Evolutionary conservation across 2,113 vertebrate genomes (phyloP).

Genomic region (Mixornis gularis): DNA sequence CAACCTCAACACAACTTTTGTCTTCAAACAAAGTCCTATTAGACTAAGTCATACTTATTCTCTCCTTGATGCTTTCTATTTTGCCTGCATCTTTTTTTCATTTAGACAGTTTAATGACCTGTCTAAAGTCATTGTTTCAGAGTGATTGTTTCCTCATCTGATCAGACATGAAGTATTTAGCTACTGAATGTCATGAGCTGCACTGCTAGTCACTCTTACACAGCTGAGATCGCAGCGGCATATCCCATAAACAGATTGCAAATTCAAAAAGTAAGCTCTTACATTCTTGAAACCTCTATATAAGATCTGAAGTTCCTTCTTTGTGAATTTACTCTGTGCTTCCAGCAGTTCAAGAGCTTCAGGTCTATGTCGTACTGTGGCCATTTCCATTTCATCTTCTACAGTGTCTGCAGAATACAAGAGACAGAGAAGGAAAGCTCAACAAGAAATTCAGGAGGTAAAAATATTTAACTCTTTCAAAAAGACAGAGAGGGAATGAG

Average conservation of each 20-base stretch:
- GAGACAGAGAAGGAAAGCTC: constrained; percentile 23
- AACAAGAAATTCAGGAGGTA: background rate
- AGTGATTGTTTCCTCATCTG: background rate
- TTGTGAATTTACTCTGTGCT: constrained; percentile 93
- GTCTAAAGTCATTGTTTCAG: background rate
- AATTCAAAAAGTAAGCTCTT: constrained; percentile 64
- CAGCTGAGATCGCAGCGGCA: background rate
- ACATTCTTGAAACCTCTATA: constrained; percentile 99
- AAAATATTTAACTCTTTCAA: background rate
- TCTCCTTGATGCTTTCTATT: background rate
- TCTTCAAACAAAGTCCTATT: background rate
- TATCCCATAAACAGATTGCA: background rate
- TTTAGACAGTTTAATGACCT: background rate
- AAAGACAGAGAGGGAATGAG: background rate
- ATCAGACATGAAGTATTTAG: background rate
- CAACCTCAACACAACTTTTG: background rate
- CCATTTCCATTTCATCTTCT: constrained; percentile 97
- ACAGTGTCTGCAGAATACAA: constrained; percentile 84
- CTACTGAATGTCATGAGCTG: background rate
- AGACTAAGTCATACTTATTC: background rate
- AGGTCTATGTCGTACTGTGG: constrained; percentile 92
- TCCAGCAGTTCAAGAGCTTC: constrained; percentile 93
- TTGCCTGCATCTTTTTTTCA: background rate
- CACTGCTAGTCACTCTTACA: background rate
- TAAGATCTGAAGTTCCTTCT: constrained; percentile 97